Base-by-base conservation (phyloP, 2,888 invertebrate species). In the Leptinotarsa juncta region DNA sequence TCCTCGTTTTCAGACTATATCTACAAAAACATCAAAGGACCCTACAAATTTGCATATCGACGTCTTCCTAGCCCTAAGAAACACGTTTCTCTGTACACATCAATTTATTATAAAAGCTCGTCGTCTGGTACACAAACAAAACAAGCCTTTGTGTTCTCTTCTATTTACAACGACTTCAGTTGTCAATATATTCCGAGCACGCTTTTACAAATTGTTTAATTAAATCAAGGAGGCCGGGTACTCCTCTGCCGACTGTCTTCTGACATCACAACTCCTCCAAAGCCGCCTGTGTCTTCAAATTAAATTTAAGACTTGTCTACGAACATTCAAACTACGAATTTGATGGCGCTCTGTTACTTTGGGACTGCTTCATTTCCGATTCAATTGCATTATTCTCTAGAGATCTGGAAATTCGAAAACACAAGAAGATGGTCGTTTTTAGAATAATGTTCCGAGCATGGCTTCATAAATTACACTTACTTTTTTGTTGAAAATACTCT, bases 201-300 rank as follows among this genome's bases (percentile, higher is more conserved):
- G 87, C 86, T 86, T 87, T 86, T 85, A 85, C 87, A 87, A 87
- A 87, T 87, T 87, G 86, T 86, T 87, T 87, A 87, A 87, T 87
- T 87, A 86, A 87, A 87, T 87, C 84, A 84, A 81, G 81, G 81
- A 83, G 83, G 82, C 81, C 80, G 79, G 81, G 81, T 77, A 72
- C 78, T 79, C 60, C 71, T 67, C 73, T 76, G 71, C 70, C 82
- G 80, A 83, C 82, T 83, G 81, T 82, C 82, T 83, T 82, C 80
- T 81, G 80, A 82, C 82, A 83, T 82, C 80, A 77, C 81, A 80
- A 80, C 74, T 69, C 68, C 72, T 65, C 72, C 81, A 79, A 79
- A 81, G 80, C 76, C 79, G 80, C 81, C 80, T 82, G 80, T 80
- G 81, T 82, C 83, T 82, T 82, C 81, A 82, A 84, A 85, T 85